Conservation (phyloP, 2,888 invertebrate genomes). For the Phragmatobia fuliginosa region DNA sequence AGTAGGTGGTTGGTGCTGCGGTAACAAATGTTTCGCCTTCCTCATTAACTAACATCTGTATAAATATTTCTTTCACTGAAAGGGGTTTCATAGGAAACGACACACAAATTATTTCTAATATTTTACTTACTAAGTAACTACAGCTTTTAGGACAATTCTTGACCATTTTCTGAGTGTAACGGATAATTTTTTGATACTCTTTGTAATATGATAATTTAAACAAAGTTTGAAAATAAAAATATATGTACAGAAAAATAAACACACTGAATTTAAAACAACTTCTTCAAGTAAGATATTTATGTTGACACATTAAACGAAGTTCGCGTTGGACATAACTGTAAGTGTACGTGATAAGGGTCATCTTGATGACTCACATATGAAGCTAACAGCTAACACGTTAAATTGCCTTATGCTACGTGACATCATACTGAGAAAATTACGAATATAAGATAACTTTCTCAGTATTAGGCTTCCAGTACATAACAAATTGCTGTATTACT, state of each 20-base stretch:
- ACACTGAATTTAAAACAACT: conserved; percentile 21
- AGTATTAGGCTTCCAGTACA: conserved; percentile 9
- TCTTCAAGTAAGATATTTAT: conserved; percentile 26
- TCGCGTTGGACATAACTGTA: conserved; percentile 58
- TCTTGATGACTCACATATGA: conserved; percentile 73
- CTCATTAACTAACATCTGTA: conserved; percentile 28
- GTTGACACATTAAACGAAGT: conserved; percentile 29
- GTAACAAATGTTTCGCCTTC: conserved; percentile 22
- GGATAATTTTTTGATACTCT: background rate
- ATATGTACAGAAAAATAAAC: background rate
- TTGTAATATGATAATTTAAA: too few relatives aligned
- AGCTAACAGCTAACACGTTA: conserved; percentile 62
- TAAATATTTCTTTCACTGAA: conserved; percentile 52
- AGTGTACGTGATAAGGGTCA: conserved; percentile 72
- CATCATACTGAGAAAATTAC: conserved; percentile 59
- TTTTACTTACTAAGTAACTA: conserved; percentile 46
- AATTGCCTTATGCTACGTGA: conserved; percentile 71
- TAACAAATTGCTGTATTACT: conserved; percentile 30
- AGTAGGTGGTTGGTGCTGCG: conserved; percentile 9
- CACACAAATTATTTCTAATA: conserved; percentile 48
- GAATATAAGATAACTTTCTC: conserved; percentile 34
- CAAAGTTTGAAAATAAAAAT: background rate
- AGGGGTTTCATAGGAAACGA: conserved; percentile 44
- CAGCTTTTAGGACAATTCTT: conserved; percentile 51
- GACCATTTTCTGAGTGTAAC: conserved; percentile 65